Conservation (phyloP, 2,888 invertebrate genomes). For the Lampropteryx suffumata region DNA sequence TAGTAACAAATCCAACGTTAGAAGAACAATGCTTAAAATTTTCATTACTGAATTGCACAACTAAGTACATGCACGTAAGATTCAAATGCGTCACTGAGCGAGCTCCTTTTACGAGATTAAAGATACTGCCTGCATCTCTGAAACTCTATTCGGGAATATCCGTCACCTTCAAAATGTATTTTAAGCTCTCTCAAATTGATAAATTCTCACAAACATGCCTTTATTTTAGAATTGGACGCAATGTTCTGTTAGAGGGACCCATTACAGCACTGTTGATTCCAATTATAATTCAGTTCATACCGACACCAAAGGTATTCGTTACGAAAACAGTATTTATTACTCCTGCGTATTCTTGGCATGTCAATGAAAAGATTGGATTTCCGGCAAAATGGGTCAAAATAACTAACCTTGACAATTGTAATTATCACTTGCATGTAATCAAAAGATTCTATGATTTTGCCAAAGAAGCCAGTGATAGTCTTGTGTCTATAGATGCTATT, state of each 20-base stretch:
- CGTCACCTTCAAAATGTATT: slow-evolving; percentile 49
- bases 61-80: slow-evolving; percentile 50
- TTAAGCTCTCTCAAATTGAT: slow-evolving; percentile 41
- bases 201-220: slow-evolving; percentile 46
- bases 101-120: slow-evolving; percentile 44
- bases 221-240: slow-evolving; percentile 56
- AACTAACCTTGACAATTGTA: slow-evolving; percentile 41
- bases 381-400: slow-evolving; percentile 49
- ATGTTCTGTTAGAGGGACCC: slow-evolving; percentile 36
- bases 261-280: slow-evolving; percentile 54
- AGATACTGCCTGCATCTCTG: slow-evolving; percentile 48
- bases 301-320: slow-evolving; percentile 39
- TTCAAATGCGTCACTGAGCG: slow-evolving; percentile 53
- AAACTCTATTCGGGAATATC: slow-evolving; percentile 62
- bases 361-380: slow-evolving; percentile 46
- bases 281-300: slow-evolving; percentile 44
- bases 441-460: slow-evolving; percentile 47
- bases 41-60: slow-evolving; percentile 51
- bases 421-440: slow-evolving; percentile 53
- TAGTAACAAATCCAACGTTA: slow-evolving; percentile 39
- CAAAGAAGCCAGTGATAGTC: slow-evolving; percentile 30
- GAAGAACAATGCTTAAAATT: slow-evolving; percentile 54
- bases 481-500: slow-evolving; percentile 41
- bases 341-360: slow-evolving; percentile 62
- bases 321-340: slow-evolving; percentile 51